Evolutionary conservation across 2,113 vertebrate species (phyloP).

Genomic region (rabbit (Oryctolagus cuniculus)): mOryCun1.1 NC_091453.1:108323001-108323500

Average conservation of each 20-base stretch:
- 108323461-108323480: too few relatives aligned
- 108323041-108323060: conserved; percentile 60
- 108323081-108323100: conserved; percentile 59
- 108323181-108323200: neutral
- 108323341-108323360: neutral
- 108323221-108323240: conserved; percentile 12
- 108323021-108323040: conserved; percentile 65
- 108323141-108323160: neutral
- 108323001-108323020: neutral
- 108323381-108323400: neutral
- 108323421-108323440: too few relatives aligned
- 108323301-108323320: conserved; percentile 14
- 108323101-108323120: conserved; percentile 48
- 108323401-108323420: too few relatives aligned
- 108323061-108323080: conserved; percentile 49
- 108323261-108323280: conserved; percentile 47
- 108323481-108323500: too few relatives aligned
- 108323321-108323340: conserved; percentile 22
- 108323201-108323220: conserved; percentile 36
- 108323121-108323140: conserved; percentile 26
- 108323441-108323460: too few relatives aligned
- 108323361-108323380: conserved; percentile 45
- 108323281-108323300: neutral
- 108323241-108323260: conserved; percentile 16
- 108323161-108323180: neutral